Base-by-base conservation (phyloP, 2,797 vertebrate genomes). In the Ateles fusciceps region DNA sequence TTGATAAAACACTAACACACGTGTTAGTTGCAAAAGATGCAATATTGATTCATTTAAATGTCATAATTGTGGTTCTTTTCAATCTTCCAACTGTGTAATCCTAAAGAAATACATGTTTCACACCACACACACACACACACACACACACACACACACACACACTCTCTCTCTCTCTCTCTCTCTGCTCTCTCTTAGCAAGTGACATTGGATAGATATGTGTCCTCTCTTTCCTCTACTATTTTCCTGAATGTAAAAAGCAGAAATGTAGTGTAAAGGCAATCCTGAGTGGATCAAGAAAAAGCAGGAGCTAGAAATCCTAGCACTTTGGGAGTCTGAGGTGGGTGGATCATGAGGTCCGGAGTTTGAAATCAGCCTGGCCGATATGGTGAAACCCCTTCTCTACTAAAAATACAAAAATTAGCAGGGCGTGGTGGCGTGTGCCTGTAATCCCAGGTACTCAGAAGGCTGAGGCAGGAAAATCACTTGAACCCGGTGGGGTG, bases 11-110 rank as follows among this genome's bases (percentile, higher is more conserved):
- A 52, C 24, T 14, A 81, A 91, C 68, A 68, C 52, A 36, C 1
- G 4, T 21, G 59, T 33, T 79, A 14, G 46, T 95, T 89, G 80
- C 59, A 89, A 88, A 95, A 68, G 44, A 84, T 44, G 36, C 7
- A 7, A 15, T 52, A 36, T 14, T 1, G n/a, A 89, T 76, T 74
- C 55, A 79, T 44, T 91, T 91, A 92, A 79, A 85, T 59, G 50
- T 39, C 57, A 61, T 55, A 15, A 61, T 97, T 76, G 95, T 59
- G 52, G 59, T 92, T 87, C 36, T 68, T 92, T 91, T 72, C 57
- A 68, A 76, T 85, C 11, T 13, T 93, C 4, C 30, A 46, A 55
- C 33, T 85, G 46, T 72, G 50, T 5, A 71, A 55, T 57, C 17
- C 28, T 48, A 19, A 81, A 88, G n/a, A 71, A 78, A 30, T 36